phyloP scores from a whole-genome alignment of 2,113 vertebrate genomes.

The Xiphophorus couchianus region DNA sequence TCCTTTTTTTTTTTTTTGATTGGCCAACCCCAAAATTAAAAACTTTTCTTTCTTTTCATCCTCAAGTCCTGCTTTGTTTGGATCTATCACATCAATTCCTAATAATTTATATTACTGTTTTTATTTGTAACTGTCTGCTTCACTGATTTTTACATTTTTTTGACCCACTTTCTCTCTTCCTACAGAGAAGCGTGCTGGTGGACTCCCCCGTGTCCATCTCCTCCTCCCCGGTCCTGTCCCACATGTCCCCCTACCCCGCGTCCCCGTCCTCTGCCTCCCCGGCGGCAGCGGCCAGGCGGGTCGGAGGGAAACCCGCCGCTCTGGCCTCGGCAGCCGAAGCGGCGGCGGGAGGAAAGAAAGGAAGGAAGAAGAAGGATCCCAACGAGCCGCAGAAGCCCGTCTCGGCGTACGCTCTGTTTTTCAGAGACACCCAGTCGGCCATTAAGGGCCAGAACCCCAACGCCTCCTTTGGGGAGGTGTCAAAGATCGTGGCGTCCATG shows the following conservation, averaged over 20 bases:
- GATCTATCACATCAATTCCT: neutral
- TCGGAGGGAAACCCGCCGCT: constrained; percentile 63
- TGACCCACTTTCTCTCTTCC: neutral
- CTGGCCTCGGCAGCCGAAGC: constrained; percentile 16
- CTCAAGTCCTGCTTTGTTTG: no score
- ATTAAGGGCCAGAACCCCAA: constrained; percentile 95
- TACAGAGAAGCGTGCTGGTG: constrained; percentile 76
- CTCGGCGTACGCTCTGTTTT: constrained; percentile 92
- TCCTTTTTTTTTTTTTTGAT: no score
- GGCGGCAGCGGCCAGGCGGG: constrained; percentile 69
- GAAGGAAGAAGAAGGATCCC: constrained; percentile 89
- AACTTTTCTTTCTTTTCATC: no score
- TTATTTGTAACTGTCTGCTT: neutral
- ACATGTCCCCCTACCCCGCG: constrained; percentile 52
- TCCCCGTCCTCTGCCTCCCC: constrained; percentile 45
- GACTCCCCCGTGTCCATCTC: constrained; percentile 76
- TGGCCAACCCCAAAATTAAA: no score
- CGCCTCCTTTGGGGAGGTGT: constrained; percentile 92
- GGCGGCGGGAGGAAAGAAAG: constrained; percentile 71
- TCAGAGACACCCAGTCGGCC: constrained; percentile 91
- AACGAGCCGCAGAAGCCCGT: constrained; percentile 93
- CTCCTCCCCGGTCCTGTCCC: constrained; percentile 67
- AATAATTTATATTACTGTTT: neutral
- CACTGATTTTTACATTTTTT: no score
- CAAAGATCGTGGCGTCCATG: constrained; percentile 94